A percentile compares a stretch with the other conserved stretches of the same genome.
phyloP scores from a whole-genome alignment of 2,113 vertebrate genomes.

The Calidris pygmaea region DNA sequence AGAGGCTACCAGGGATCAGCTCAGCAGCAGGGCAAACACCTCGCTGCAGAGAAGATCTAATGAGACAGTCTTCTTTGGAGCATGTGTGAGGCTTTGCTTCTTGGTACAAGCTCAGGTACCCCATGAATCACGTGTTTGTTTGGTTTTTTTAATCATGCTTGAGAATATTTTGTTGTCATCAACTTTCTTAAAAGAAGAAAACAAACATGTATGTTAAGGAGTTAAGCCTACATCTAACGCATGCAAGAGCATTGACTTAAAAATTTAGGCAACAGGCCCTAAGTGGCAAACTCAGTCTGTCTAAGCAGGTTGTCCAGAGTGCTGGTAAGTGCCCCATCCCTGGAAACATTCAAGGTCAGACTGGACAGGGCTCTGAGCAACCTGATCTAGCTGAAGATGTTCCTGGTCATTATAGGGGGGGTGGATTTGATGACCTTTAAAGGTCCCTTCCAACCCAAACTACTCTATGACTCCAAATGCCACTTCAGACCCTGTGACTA shows the following conservation, averaged over 20 bases:
- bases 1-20: neutral
- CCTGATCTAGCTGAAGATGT: neutral
- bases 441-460: neutral
- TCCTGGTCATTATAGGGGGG: neutral
- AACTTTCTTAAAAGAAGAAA: neutral
- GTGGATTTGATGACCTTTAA: neutral
- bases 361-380: neutral
- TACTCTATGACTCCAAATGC: neutral
- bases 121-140: neutral
- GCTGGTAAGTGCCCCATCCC: neutral
- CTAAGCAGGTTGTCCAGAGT: neutral
- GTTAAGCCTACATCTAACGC: neutral
- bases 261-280: rapidly evolving
- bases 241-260: neutral
- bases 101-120: neutral
- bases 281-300: neutral
- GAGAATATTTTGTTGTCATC: neutral
- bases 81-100: neutral
- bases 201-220: neutral
- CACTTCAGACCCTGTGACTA: neutral
- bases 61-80: neutral
- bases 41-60: neutral
- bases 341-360: neutral
- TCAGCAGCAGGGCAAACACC: neutral
- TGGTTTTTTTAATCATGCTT: neutral